Conservation (phyloP, 2,113 vertebrate species). For the Petromus typicus region DNA sequence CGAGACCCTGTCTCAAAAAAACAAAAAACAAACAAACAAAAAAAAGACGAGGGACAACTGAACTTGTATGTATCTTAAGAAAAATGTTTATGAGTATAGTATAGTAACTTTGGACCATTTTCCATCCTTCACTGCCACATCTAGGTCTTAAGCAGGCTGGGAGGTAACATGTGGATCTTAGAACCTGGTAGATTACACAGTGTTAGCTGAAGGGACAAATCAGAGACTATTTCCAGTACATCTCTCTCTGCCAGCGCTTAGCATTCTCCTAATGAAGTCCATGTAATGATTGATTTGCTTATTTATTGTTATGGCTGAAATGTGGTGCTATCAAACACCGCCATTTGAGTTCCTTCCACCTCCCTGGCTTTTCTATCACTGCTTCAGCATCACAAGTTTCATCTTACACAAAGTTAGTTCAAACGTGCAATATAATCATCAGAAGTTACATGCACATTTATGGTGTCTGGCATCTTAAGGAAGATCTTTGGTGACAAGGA, state of each 20-base stretch:
- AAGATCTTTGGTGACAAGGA: constrained; percentile 45
- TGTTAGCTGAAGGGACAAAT: not conserved
- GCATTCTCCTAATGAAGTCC: not conserved
- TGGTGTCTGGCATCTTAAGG: constrained; percentile 27
- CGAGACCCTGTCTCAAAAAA: too few species aligned
- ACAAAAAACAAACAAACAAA: too few species aligned
- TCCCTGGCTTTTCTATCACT: not conserved
- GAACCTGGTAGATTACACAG: not conserved
- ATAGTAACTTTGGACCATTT: not conserved
- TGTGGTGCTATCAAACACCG: not conserved
- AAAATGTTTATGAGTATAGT: not conserved
- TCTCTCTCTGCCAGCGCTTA: not conserved
- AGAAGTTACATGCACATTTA: not conserved
- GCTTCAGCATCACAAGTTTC: not conserved
- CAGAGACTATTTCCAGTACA: not conserved
- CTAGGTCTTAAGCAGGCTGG: not conserved
- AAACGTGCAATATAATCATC: not conserved
- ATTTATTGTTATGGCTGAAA: not conserved
- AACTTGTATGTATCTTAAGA: not conserved
- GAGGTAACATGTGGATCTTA: not conserved
- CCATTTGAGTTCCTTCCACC: not conserved
- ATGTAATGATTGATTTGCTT: not conserved
- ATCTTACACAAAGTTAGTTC: not conserved
- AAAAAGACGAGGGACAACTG: too few species aligned
- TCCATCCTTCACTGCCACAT: not conserved